Conservation (phyloP, 2,797 vertebrate genomes). For the Miichthys miiuy region DNA sequence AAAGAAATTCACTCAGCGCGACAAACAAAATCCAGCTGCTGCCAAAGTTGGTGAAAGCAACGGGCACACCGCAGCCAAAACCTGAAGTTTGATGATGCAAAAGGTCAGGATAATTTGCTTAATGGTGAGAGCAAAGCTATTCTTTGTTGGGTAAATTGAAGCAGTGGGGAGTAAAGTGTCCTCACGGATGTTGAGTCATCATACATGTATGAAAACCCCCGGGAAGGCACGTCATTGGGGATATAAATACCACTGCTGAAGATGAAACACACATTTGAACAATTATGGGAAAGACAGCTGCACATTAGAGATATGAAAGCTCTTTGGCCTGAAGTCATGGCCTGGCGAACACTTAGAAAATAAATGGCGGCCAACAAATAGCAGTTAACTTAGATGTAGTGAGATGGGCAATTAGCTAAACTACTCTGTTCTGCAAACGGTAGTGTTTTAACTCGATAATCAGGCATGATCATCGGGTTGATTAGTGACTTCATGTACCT, state of each 20-base stretch:
- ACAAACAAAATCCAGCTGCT: neutral
- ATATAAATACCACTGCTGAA: neutral
- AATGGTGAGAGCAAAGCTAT: neutral
- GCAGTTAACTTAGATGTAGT: neutral
- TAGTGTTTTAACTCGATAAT: constrained; percentile 5
- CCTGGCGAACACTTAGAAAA: neutral
- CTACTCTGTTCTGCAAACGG: neutral
- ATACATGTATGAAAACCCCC: neutral
- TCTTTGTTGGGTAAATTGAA: neutral
- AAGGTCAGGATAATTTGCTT: neutral
- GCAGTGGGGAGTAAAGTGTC: neutral
- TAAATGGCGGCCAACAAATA: neutral
- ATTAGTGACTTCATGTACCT: constrained; percentile 5
- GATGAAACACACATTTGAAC: neutral
- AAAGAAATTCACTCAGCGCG: neutral
- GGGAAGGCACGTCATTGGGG: neutral
- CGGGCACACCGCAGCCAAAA: neutral
- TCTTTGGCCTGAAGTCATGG: neutral
- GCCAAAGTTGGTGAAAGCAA: neutral
- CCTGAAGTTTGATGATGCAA: neutral
- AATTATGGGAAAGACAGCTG: neutral
- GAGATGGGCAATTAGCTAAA: constrained; percentile 1
- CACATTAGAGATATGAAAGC: neutral
- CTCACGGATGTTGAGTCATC: constrained; percentile 15
- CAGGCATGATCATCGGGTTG: neutral